Evolutionary conservation across 92 coral and sea anemone genomes (phyloP).

Genomic region (Heteractis magnifica): DNA sequence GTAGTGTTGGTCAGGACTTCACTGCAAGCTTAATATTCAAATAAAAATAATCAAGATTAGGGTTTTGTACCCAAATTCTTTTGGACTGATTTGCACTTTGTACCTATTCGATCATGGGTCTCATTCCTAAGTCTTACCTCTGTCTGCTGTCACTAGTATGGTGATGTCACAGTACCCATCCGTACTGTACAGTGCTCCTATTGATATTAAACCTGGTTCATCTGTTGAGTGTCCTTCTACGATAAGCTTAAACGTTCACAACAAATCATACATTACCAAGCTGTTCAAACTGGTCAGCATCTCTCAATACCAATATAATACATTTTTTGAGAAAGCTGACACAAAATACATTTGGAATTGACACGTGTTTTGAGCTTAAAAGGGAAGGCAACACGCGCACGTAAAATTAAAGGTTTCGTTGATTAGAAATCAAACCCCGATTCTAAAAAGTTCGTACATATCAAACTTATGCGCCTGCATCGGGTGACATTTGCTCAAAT

Average conservation of each 20-base stretch:
- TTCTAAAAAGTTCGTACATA: too few species aligned
- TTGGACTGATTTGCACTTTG: neutral
- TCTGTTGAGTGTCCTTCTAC: constrained; percentile 31
- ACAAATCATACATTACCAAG: neutral
- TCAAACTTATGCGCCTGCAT: too few species aligned
- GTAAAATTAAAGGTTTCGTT: too few species aligned
- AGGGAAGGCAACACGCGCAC: too few species aligned
- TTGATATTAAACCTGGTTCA: constrained; percentile 45
- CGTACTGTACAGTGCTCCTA: constrained; percentile 52
- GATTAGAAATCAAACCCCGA: too few species aligned
- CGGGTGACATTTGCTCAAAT: too few species aligned
- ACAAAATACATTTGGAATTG: too few species aligned
- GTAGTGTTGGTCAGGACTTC: constrained; percentile 29
- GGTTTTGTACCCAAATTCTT: neutral
- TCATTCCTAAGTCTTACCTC: constrained; percentile 32
- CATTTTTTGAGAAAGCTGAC: too few species aligned
- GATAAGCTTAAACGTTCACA: constrained; percentile 15
- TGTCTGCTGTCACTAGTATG: constrained; percentile 29
- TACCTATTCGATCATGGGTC: neutral
- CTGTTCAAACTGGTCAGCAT: too few species aligned
- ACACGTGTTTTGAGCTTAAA: too few species aligned
- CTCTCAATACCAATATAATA: too few species aligned
- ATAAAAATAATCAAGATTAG: neutral
- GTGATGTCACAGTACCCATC: constrained; percentile 33
- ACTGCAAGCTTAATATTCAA: constrained; percentile 35